Percentiles rank a stretch among this genome's conserved stretches.
These are phyloP conservation scores for Trichonephila clavipes DNA, from an alignment of 1,140 invertebrate genomes.

Conservation along the genomic window DNA sequence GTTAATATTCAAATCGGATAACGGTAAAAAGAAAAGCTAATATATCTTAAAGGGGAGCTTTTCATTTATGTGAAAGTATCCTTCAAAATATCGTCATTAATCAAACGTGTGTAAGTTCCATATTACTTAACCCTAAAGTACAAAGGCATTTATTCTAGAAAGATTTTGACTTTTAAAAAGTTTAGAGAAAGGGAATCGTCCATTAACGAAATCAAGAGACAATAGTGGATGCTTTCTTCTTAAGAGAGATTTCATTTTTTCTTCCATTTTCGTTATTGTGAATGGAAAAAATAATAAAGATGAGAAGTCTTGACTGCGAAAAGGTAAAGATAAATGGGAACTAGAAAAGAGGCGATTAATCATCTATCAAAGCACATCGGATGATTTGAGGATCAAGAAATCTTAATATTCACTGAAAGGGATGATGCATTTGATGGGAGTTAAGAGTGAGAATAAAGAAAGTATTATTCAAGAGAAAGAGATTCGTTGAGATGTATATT, in stretches of 20 bases:
- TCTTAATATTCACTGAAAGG: not conserved
- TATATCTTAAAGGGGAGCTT: no score
- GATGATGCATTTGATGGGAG: not conserved
- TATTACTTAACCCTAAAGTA: not conserved
- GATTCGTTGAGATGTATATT: no score
- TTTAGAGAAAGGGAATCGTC: not conserved
- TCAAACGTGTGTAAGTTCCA: not conserved
- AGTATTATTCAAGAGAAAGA: no score
- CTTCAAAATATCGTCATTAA: no score
- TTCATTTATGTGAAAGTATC: no score
- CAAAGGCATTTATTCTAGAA: not conserved
- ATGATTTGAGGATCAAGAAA: not conserved
- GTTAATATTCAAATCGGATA: no score
- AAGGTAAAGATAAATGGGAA: not conserved
- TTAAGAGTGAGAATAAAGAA: not conserved
- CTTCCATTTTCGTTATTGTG: not conserved
- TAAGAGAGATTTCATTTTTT: not conserved
- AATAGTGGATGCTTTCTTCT: not conserved
- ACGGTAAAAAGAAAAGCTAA: no score
- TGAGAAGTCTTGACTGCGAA: not conserved
- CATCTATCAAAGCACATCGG: not conserved
- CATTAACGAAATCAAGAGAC: conserved; percentile 39
- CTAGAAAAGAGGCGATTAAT: not conserved
- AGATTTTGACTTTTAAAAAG: not conserved
- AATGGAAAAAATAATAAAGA: not conserved